A percentile compares a stretch with the other conserved stretches of the same genome.
These are phyloP conservation scores for Cinara cedri DNA, from an alignment of 2,888 invertebrate genomes.

Conservation along the genomic window DNA sequence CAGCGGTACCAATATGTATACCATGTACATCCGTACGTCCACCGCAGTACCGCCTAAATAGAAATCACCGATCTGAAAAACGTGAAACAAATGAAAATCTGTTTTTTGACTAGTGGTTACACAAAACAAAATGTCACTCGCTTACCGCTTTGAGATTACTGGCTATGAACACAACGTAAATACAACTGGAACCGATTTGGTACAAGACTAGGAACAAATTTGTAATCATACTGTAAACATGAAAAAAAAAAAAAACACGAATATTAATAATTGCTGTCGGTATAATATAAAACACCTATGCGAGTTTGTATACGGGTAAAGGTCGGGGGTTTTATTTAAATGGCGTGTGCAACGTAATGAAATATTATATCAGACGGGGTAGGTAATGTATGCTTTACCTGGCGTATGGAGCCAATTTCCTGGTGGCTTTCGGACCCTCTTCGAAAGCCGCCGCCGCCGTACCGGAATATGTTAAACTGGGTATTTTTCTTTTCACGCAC, in stretches of 20 bases:
- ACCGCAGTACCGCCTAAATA: slow-evolving; percentile 37
- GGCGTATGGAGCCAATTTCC: slow-evolving; percentile 58
- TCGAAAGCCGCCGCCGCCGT: slow-evolving; percentile 79
- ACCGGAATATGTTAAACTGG: slow-evolving; percentile 78
- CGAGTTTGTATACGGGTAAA: too few relatives aligned
- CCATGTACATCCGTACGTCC: slow-evolving; percentile 60
- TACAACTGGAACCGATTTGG: slow-evolving; percentile 94
- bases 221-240: slow-evolving; percentile 71
- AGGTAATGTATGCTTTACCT: slow-evolving; percentile 54
- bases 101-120: too few relatives aligned
- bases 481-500: slow-evolving; percentile 65
- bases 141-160: slow-evolving; percentile 72
- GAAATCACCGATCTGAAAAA: slow-evolving; percentile 52
- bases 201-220: slow-evolving; percentile 81
- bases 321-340: too few relatives aligned
- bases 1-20: slow-evolving; percentile 64
- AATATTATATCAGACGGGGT: too few relatives aligned
- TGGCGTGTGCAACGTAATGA: too few relatives aligned
- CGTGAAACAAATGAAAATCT: neutral
- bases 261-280: slow-evolving; percentile 66
- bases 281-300: neutral
- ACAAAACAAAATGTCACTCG: neutral
- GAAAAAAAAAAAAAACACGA: slow-evolving; percentile 63
- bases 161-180: slow-evolving; percentile 92
- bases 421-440: slow-evolving; percentile 73